phyloP scores from a whole-genome alignment of 1,140 invertebrate species.

The Melitaea cinxia region DNA sequence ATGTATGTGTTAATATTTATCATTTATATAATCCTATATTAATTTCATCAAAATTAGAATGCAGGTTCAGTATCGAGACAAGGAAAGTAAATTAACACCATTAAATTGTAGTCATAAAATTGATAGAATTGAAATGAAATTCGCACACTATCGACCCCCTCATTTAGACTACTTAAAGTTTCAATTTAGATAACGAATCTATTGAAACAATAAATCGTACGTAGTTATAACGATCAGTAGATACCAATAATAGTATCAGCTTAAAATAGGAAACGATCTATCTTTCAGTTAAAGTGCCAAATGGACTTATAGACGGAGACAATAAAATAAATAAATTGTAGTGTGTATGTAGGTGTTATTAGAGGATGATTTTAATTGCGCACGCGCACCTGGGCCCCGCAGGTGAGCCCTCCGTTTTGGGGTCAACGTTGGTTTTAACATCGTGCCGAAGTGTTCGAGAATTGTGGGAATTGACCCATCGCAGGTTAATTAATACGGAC shows the following conservation, averaged over 20 bases:
- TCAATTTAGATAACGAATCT: conserved; percentile 65
- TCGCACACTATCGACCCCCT: conserved; percentile 54
- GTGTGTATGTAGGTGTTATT: conserved; percentile 64
- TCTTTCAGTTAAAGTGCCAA: conserved; percentile 39
- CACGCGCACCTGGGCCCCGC: conserved; percentile 68
- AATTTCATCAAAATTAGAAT: too few relatives aligned
- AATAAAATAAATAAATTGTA: conserved; percentile 70
- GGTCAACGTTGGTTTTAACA: conserved; percentile 68
- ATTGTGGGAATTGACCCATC: conserved; percentile 62
- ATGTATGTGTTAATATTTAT: too few relatives aligned
- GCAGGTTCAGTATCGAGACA: too few relatives aligned
- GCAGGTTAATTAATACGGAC: conserved; percentile 44
- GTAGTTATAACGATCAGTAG: conserved; percentile 33
- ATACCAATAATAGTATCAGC: conserved; percentile 30
- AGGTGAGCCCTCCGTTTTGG: conserved; percentile 72
- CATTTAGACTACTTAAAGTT: conserved; percentile 43
- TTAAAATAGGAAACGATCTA: conserved; percentile 42
- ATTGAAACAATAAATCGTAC: conserved; percentile 47
- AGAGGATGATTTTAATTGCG: conserved; percentile 75
- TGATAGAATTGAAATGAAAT: conserved; percentile 61
- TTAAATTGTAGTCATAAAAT: conserved; percentile 44
- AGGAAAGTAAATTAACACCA: conserved; percentile 1
- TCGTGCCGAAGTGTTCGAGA: conserved; percentile 46
- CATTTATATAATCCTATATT: too few relatives aligned
- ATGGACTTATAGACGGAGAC: conserved; percentile 46